These are phyloP conservation scores for Hybognathus amarus DNA, from an alignment of 2,797 vertebrate genomes.

Conservation along the genomic window DNA sequence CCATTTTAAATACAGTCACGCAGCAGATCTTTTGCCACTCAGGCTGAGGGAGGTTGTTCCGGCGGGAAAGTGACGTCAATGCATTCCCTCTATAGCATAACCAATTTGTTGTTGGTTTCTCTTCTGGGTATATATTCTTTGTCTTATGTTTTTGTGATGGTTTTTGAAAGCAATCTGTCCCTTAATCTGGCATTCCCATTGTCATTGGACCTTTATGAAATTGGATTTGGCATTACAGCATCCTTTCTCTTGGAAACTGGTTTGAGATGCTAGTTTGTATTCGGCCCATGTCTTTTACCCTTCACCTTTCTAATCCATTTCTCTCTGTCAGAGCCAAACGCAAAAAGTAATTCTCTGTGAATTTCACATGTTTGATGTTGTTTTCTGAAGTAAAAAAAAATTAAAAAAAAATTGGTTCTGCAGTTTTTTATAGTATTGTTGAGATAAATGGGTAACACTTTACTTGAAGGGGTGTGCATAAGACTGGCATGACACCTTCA, in stretches of 20 bases:
- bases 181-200: constrained; percentile 10
- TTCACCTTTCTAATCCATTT: constrained; percentile 22
- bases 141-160: neutral
- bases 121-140: neutral
- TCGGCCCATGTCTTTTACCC: constrained; percentile 23
- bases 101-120: neutral
- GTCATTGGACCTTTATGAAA: neutral
- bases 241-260: neutral
- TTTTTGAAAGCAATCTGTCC: constrained; percentile 34
- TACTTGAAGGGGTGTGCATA: too few relatives aligned
- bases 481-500: too few relatives aligned
- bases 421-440: neutral
- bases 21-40: too few relatives aligned
- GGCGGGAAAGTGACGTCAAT: too few relatives aligned
- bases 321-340: constrained; percentile 1
- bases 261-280: constrained; percentile 14
- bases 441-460: too few relatives aligned
- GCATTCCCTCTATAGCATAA: too few relatives aligned
- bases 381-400: too few relatives aligned
- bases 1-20: too few relatives aligned
- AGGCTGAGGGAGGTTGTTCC: too few relatives aligned
- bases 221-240: constrained; percentile 41
- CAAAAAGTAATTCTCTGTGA: constrained; percentile 18
- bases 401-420: too few relatives aligned
- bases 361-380: constrained; percentile 26